Percentiles rank a stretch among this genome's conserved stretches.
Evolutionary conservation across 92 coral and sea anemone genomes (phyloP).

Genomic region (Virgularia gustaviana): DNA sequence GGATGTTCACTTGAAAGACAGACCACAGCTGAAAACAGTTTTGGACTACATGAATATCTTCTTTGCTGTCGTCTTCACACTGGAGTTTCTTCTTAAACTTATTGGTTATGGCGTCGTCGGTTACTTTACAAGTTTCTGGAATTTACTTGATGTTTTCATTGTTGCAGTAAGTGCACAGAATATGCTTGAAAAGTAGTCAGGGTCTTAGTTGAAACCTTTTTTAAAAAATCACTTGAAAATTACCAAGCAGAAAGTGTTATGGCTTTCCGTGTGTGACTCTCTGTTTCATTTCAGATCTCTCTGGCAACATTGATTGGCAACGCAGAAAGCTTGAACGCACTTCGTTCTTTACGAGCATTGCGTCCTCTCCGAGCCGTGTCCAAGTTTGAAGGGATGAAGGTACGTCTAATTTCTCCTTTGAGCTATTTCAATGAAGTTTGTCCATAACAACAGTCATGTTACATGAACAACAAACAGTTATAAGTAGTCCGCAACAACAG

Average conservation of each 20-base stretch:
- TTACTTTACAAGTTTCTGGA: slow-evolving; percentile 91
- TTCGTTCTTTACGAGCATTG: slow-evolving; percentile 94
- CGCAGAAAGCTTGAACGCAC: slow-evolving; percentile 81
- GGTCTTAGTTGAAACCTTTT: too few species aligned
- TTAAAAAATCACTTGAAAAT: too few species aligned
- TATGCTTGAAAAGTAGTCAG: too few species aligned
- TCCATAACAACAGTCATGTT: background rate
- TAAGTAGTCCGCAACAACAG: background rate
- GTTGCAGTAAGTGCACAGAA: slow-evolving; percentile 84
- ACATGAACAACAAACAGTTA: background rate
- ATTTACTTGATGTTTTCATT: slow-evolving; percentile 89
- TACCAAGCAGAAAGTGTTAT: too few species aligned
- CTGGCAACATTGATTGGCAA: slow-evolving; percentile 82
- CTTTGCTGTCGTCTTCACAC: slow-evolving; percentile 82
- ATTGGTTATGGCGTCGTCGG: slow-evolving; percentile 88
- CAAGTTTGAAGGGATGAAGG: slow-evolving; percentile 99
- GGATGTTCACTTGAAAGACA: slow-evolving; percentile 63
- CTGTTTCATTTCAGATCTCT: slow-evolving; percentile 69
- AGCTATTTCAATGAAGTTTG: background rate
- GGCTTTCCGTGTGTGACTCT: too few species aligned
- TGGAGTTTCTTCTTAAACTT: slow-evolving; percentile 79
- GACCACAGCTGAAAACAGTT: slow-evolving; percentile 23
- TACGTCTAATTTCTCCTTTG: slow-evolving; percentile 17
- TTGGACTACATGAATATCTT: slow-evolving; percentile 66
- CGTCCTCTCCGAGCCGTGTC: slow-evolving; percentile 97